These are phyloP conservation scores for Rhodeus uyekii DNA, from an alignment of 2,797 vertebrate genomes.

Conservation along the genomic window DNA sequence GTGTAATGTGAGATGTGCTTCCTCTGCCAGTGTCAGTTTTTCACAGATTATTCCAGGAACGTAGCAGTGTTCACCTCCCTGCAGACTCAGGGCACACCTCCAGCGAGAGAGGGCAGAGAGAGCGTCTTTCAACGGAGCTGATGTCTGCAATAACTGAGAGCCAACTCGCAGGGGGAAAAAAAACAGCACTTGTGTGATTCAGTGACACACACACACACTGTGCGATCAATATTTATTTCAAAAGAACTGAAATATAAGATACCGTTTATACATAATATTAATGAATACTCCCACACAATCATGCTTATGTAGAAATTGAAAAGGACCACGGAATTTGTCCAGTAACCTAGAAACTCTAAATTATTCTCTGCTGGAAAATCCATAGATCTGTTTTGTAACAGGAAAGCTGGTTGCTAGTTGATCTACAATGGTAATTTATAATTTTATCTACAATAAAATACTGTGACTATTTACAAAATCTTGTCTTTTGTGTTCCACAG, in stretches of 20 bases:
- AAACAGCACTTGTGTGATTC: conserved; percentile 54
- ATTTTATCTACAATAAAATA: too few relatives aligned
- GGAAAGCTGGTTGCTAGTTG: background rate
- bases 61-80: conserved; percentile 47
- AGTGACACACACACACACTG: background rate
- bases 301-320: too few relatives aligned
- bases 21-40: conserved; percentile 49
- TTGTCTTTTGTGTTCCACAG: background rate
- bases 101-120: conserved; percentile 60
- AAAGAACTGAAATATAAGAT: background rate
- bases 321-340: background rate
- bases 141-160: conserved; percentile 65
- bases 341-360: background rate
- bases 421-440: background rate
- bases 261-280: conserved; percentile 12
- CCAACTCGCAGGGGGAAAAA: conserved; percentile 60
- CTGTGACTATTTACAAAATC: background rate
- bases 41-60: conserved; percentile 56
- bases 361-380: background rate
- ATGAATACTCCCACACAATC: background rate
- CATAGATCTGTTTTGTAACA: background rate
- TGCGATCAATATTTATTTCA: conserved; percentile 7
- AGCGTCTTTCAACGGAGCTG: conserved; percentile 68
- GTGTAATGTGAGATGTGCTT: conserved; percentile 27
- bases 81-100: conserved; percentile 47